Evolutionary conservation across 2,113 vertebrate species (phyloP).

Genomic region (Sinocyclocheilus rhinocerous): DNA sequence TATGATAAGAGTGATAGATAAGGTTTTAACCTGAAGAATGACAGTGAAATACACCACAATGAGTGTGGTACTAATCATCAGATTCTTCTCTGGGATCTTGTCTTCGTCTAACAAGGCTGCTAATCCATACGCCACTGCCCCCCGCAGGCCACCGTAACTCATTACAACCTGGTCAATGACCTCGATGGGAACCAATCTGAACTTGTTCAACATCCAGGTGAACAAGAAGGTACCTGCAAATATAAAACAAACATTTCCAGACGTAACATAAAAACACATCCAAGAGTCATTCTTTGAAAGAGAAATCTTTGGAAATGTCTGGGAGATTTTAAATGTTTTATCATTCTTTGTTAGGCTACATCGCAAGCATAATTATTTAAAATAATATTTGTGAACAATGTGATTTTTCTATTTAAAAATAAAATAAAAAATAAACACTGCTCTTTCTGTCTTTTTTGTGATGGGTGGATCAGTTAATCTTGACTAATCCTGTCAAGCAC

Average conservation of each 20-base stretch:
- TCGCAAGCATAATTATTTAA: background rate
- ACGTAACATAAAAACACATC: background rate
- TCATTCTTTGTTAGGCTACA: background rate
- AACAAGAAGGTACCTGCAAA: conserved; percentile 84
- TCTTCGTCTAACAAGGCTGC: conserved; percentile 79
- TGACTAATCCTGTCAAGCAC: background rate
- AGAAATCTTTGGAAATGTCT: background rate
- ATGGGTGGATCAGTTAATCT: no score
- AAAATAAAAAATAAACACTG: no score
- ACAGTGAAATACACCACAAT: conserved; percentile 97
- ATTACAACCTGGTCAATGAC: conserved; percentile 94
- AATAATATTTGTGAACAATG: background rate
- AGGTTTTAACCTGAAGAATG: conserved; percentile 85
- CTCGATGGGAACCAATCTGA: conserved; percentile 87
- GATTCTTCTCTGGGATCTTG: conserved; percentile 81
- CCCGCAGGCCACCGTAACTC: conserved; percentile 94
- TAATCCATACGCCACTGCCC: conserved; percentile 92
- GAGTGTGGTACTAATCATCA: conserved; percentile 92
- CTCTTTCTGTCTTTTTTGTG: no score
- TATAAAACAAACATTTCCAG: background rate
- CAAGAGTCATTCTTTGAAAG: background rate
- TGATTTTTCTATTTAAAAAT: no score
- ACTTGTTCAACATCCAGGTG: conserved; percentile 92
- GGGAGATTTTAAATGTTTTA: background rate
- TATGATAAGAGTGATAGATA: background rate